Evolutionary conservation across 2,113 vertebrate species (phyloP).

Genomic region (Egretta garzetta): DNA sequence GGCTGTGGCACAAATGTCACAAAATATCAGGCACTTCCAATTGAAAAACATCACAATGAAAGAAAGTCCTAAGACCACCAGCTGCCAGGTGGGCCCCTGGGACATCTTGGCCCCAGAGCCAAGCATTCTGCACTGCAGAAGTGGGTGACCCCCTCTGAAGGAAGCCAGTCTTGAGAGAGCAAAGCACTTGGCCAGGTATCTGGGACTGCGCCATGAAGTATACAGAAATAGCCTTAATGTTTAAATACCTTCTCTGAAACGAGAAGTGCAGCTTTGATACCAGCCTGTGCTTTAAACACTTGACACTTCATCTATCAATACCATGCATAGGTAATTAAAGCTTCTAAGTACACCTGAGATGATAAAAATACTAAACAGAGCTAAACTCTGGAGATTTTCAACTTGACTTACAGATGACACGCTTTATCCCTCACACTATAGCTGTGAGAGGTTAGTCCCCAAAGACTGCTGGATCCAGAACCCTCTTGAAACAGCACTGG

Average conservation of each 20-base stretch:
- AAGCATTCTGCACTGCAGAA: fast-evolving
- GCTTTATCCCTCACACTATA: neutral
- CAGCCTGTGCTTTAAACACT: neutral
- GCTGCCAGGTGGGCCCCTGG: neutral
- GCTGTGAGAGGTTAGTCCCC: neutral
- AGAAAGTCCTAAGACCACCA: neutral
- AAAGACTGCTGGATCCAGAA: neutral
- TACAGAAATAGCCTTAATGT: neutral
- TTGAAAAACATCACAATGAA: neutral
- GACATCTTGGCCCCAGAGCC: neutral
- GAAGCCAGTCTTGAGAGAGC: neutral
- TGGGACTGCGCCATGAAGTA: neutral
- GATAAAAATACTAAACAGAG: neutral
- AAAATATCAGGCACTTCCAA: neutral
- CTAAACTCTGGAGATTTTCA: neutral
- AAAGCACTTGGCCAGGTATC: neutral
- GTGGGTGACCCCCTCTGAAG: neutral
- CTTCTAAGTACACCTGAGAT: neutral
- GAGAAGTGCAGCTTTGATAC: neutral
- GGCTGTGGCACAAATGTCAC: neutral
- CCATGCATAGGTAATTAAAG: neutral
- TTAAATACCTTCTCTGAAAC: neutral
- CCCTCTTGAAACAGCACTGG: neutral
- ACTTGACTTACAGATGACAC: neutral
- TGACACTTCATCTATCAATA: neutral